phyloP scores from a whole-genome alignment of 2,113 vertebrate species.

The Sorex fumeus region DNA sequence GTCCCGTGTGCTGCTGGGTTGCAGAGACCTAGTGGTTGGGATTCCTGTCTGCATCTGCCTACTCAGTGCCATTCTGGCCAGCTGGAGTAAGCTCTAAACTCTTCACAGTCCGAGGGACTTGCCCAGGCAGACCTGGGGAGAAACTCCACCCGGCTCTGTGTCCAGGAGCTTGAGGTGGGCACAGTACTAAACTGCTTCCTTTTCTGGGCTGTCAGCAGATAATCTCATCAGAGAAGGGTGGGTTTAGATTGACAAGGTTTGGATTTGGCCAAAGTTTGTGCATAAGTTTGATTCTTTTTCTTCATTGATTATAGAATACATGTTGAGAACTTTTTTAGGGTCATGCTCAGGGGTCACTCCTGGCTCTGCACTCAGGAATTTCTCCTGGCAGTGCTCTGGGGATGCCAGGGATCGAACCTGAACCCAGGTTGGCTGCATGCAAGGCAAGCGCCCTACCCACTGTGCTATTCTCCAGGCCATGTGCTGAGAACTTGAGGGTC shows the following conservation, averaged over 20 bases:
- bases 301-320: conserved; percentile 1
- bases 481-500: background rate
- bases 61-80: background rate
- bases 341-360: too few species aligned
- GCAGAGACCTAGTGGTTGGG: background rate
- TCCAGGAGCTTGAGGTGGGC: background rate
- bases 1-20: background rate
- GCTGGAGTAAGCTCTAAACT: background rate
- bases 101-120: background rate
- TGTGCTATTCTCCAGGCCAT: too few species aligned
- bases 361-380: too few species aligned
- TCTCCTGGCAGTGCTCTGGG: too few species aligned
- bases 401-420: too few species aligned
- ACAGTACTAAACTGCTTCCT: background rate
- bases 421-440: too few species aligned
- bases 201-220: background rate
- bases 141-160: background rate
- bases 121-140: background rate
- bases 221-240: background rate
- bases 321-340: background rate
- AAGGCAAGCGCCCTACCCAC: too few species aligned
- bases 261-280: conserved; percentile 43
- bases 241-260: too few species aligned
- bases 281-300: background rate
- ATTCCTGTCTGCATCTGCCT: background rate